Evolutionary conservation across 2,888 invertebrate species (phyloP).

Genomic region (Plebejus argus): DNA sequence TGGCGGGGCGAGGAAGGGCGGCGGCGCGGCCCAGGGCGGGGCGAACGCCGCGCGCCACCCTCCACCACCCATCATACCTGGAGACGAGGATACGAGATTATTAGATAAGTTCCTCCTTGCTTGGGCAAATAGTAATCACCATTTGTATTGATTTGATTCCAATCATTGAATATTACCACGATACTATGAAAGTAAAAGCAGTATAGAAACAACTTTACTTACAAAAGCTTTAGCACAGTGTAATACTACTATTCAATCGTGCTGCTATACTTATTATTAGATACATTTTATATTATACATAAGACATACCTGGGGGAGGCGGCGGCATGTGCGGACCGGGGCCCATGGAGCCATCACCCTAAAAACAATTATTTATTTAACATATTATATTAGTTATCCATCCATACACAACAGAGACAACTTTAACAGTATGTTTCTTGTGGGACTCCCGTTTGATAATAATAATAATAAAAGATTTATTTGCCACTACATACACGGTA

Average conservation of each 20-base stretch:
- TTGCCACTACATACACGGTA: too few relatives aligned
- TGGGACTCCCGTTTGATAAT: too few relatives aligned
- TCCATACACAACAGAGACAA: background rate
- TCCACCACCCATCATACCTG: constrained; percentile 62
- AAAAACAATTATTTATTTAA: too few relatives aligned
- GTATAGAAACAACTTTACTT: too few relatives aligned
- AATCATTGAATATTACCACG: too few relatives aligned
- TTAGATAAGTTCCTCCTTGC: background rate
- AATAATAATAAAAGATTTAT: too few relatives aligned
- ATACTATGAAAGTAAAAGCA: too few relatives aligned
- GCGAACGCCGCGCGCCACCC: constrained; percentile 47
- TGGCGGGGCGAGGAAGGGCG: constrained; percentile 73
- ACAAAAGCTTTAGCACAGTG: too few relatives aligned
- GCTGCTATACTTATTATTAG: too few relatives aligned
- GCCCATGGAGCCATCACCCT: constrained; percentile 54
- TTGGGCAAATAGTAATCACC: background rate
- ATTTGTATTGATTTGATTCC: too few relatives aligned
- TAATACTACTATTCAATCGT: too few relatives aligned
- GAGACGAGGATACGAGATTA: background rate
- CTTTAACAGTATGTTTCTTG: too few relatives aligned
- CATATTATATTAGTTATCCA: background rate
- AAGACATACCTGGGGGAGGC: constrained; percentile 59
- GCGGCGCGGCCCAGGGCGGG: constrained; percentile 70
- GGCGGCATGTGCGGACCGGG: constrained; percentile 56
- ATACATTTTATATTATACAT: background rate